Evolutionary conservation across 1,140 invertebrate species (phyloP).

Genomic region (Holcopasites calliopsidis): DNA sequence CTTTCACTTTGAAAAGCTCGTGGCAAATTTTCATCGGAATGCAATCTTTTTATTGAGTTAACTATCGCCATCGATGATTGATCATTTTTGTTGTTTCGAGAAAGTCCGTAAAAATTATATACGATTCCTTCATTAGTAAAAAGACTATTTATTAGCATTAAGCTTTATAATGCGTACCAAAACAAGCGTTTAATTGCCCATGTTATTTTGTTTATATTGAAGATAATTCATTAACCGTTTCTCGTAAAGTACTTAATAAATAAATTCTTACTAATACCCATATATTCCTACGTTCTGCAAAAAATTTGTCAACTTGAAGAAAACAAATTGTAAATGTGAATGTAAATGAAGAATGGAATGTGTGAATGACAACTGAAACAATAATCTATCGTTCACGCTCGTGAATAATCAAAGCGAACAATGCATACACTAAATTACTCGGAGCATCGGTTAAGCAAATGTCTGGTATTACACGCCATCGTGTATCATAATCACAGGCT

Average conservation of each 20-base stretch:
- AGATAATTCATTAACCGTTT: not conserved
- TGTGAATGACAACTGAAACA: not conserved
- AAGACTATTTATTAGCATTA: not conserved
- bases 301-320: not conserved
- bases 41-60: no score
- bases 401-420: no score
- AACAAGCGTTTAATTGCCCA: not conserved
- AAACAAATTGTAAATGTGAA: not conserved
- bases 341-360: not conserved
- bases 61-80: no score
- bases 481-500: constrained; percentile 7
- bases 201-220: not conserved
- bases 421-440: not conserved
- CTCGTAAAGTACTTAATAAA: not conserved
- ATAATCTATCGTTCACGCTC: not conserved
- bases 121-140: no score
- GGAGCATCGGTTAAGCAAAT: not conserved
- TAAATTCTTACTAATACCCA: no score
- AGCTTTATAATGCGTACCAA: not conserved
- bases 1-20: no score
- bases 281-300: no score
- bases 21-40: no score
- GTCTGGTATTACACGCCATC: not conserved
- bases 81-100: no score
- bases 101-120: no score